Conservation (phyloP, 2,113 vertebrate genomes). For the Dascyllus trimaculatus region DNA sequence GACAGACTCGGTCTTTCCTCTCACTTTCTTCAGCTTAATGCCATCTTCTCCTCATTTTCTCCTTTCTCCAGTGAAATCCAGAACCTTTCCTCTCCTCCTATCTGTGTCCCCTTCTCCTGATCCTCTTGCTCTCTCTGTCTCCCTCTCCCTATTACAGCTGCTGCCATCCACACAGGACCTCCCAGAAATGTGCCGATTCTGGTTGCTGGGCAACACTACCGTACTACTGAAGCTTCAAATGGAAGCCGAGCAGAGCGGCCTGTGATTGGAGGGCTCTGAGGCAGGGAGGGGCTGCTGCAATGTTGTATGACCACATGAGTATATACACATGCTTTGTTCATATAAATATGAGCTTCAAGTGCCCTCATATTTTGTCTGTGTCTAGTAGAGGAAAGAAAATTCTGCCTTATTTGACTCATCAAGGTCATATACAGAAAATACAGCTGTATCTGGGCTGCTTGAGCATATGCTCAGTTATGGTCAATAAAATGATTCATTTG, state of each 20-base stretch:
- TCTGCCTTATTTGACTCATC: slow-evolving; percentile 12
- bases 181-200: slow-evolving; percentile 80
- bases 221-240: slow-evolving; percentile 83
- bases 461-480: slow-evolving; percentile 19
- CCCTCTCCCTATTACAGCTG: slow-evolving; percentile 59
- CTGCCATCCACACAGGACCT: slow-evolving; percentile 81
- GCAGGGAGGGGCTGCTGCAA: slow-evolving; percentile 70
- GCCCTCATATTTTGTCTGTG: slow-evolving; percentile 12
- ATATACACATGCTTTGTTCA: slow-evolving; percentile 51
- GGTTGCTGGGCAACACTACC: slow-evolving; percentile 86
- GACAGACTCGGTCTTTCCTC: slow-evolving; percentile 4
- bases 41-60: slow-evolving; percentile 40
- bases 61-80: slow-evolving; percentile 26
- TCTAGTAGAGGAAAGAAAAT: slow-evolving; percentile 1
- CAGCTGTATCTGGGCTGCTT: not conserved
- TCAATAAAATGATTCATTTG: slow-evolving; percentile 38
- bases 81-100: slow-evolving; percentile 40
- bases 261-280: slow-evolving; percentile 65
- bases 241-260: slow-evolving; percentile 62
- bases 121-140: slow-evolving; percentile 51
- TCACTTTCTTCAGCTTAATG: slow-evolving; percentile 16
- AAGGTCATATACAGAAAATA: slow-evolving; percentile 33
- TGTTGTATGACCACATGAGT: slow-evolving; percentile 69
- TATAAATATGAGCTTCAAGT: slow-evolving; percentile 62
- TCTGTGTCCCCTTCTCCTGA: slow-evolving; percentile 48